Conservation (phyloP, 92 coral and sea anemone species). For the Parazoanthus darwini region DNA sequence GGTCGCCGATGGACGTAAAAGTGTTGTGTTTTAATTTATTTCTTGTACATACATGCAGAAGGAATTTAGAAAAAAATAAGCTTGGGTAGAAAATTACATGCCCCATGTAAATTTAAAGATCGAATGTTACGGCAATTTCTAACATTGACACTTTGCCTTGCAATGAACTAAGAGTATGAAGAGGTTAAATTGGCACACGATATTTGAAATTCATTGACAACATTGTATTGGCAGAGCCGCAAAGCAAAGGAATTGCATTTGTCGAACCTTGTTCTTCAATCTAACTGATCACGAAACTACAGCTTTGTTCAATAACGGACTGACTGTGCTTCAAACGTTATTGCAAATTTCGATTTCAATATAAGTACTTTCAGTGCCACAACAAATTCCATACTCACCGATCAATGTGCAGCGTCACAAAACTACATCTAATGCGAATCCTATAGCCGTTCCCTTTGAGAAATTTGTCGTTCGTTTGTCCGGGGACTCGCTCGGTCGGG, state of each 20-base stretch:
- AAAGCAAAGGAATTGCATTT: background rate
- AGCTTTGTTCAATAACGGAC: conserved; percentile 29
- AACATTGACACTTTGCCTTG: background rate
- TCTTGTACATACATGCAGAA: conserved; percentile 1
- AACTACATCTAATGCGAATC: background rate
- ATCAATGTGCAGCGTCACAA: conserved; percentile 4
- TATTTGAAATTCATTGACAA: background rate
- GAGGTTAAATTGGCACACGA: conserved; percentile 3
- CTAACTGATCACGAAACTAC: conserved; percentile 28
- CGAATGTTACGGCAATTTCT: conserved; percentile 30
- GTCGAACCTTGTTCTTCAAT: conserved; percentile 16
- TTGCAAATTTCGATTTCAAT: conserved; percentile 25
- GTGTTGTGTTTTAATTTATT: conserved; percentile 18
- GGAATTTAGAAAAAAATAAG: conserved; percentile 8
- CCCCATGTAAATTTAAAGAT: conserved; percentile 16
- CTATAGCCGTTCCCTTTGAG: no score
- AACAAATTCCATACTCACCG: conserved; percentile 25
- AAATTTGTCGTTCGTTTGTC: background rate
- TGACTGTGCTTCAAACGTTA: conserved; percentile 5
- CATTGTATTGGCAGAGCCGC: background rate
- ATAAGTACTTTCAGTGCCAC: conserved; percentile 14
- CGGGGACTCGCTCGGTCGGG: no score
- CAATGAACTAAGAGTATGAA: background rate
- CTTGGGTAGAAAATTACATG: conserved; percentile 17
- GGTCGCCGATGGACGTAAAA: background rate